These are phyloP conservation scores for Rhynchomys soricoides DNA, from an alignment of 2,113 vertebrate species.

Conservation along the genomic window DNA sequence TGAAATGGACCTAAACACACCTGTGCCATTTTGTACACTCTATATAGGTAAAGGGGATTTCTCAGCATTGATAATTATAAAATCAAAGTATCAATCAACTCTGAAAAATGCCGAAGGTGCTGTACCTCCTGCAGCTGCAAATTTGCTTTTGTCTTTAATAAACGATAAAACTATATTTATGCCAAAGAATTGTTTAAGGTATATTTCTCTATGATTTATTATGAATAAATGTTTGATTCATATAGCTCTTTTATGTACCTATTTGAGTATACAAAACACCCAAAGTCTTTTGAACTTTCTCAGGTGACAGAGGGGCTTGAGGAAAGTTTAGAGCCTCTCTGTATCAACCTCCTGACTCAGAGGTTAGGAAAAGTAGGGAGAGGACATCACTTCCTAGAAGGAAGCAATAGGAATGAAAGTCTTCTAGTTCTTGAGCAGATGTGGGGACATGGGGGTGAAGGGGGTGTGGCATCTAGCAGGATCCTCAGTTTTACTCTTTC, in stretches of 20 bases:
- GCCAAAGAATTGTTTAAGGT: neutral
- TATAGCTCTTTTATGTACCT: neutral
- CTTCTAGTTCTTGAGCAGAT: neutral
- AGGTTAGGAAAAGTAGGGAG: neutral
- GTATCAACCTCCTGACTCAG: too few relatives aligned
- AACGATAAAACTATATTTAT: neutral
- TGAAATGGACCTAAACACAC: neutral
- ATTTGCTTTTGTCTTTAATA: neutral
- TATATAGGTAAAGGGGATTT: neutral
- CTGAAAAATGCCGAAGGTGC: neutral
- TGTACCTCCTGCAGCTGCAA: neutral
- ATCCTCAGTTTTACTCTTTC: neutral
- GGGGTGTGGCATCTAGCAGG: neutral
- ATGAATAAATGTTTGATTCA: neutral
- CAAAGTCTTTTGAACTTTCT: neutral
- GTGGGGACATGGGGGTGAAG: too few relatives aligned
- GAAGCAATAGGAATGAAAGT: neutral
- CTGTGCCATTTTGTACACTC: neutral
- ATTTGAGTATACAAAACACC: neutral
- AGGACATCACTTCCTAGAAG: neutral
- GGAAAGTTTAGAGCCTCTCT: neutral
- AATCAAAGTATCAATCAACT: neutral
- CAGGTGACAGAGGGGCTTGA: too few relatives aligned
- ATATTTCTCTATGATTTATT: neutral
- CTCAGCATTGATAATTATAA: neutral